phyloP scores from a whole-genome alignment of 2,888 invertebrate species.

The Halictus ligatus region DNA sequence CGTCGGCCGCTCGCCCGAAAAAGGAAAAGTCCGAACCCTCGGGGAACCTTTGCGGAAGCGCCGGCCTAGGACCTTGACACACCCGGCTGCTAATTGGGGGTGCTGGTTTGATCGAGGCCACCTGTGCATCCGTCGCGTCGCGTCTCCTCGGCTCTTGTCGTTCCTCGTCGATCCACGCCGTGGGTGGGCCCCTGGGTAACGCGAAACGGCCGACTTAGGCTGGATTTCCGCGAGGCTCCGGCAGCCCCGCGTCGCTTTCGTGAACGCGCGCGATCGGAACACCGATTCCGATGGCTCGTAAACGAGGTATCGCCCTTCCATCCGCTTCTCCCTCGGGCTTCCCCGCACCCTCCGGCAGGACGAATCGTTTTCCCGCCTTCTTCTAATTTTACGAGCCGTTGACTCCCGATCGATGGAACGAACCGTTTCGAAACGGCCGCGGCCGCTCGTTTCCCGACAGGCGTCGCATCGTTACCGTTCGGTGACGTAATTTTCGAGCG shows the following conservation, averaged over 20 bases:
- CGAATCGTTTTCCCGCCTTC: constrained; percentile 71
- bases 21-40: not conserved
- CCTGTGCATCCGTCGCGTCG: constrained; percentile 78
- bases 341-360: not conserved
- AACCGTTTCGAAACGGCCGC: constrained; percentile 70
- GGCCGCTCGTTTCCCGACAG: constrained; percentile 73
- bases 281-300: constrained; percentile 38
- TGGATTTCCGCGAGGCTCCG: constrained; percentile 61
- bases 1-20: not conserved
- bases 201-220: constrained; percentile 62
- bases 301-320: constrained; percentile 27
- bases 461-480: constrained; percentile 72
- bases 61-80: constrained; percentile 25
- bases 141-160: constrained; percentile 59
- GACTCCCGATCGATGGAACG: constrained; percentile 81
- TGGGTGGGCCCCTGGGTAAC: constrained; percentile 5
- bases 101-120: constrained; percentile 72
- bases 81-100: constrained; percentile 41
- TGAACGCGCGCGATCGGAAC: constrained; percentile 18
- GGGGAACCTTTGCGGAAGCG: constrained; percentile 43
- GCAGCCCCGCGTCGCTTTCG: not conserved
- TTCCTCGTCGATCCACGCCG: constrained; percentile 15
- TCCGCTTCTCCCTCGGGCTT: constrained; percentile 9
- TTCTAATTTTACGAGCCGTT: constrained; percentile 84
- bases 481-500: constrained; percentile 71